A percentile compares a stretch with the other conserved stretches of the same genome.
Evolutionary conservation across 2,888 invertebrate genomes (phyloP).

Genomic region (Atethmia centrago): DNA sequence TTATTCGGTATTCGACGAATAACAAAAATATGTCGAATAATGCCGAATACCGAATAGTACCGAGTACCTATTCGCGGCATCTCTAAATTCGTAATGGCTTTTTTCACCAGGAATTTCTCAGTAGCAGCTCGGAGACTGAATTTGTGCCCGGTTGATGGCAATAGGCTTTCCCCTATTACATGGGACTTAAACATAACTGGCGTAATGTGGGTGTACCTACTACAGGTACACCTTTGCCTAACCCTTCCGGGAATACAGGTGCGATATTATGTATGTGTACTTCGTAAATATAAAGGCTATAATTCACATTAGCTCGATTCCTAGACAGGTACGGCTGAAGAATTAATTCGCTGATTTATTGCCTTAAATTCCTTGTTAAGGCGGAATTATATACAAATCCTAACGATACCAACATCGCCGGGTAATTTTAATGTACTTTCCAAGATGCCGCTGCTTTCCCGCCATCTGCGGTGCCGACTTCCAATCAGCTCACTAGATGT

Average conservation of each 20-base stretch:
- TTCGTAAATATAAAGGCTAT: slow-evolving; percentile 9
- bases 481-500: slow-evolving; percentile 89
- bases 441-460: slow-evolving; percentile 73
- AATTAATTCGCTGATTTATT: slow-evolving; percentile 53
- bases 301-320: slow-evolving; percentile 38
- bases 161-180: neutral
- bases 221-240: neutral
- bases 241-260: neutral
- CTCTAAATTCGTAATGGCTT: neutral
- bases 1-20: too few species aligned
- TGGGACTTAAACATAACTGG: neutral
- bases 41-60: too few species aligned
- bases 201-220: neutral
- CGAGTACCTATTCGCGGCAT: too few species aligned
- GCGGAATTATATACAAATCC: slow-evolving; percentile 49
- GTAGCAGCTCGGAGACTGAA: neutral
- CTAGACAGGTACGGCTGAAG: slow-evolving; percentile 33
- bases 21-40: too few species aligned
- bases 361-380: slow-evolving; percentile 44
- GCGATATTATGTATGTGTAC: neutral
- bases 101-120: neutral
- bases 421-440: slow-evolving; percentile 82
- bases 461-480: slow-evolving; percentile 76
- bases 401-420: slow-evolving; percentile 69
- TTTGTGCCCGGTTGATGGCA: neutral